Evolutionary conservation across 2,113 vertebrate genomes (phyloP).

Genomic region (Proteles cristata): DNA sequence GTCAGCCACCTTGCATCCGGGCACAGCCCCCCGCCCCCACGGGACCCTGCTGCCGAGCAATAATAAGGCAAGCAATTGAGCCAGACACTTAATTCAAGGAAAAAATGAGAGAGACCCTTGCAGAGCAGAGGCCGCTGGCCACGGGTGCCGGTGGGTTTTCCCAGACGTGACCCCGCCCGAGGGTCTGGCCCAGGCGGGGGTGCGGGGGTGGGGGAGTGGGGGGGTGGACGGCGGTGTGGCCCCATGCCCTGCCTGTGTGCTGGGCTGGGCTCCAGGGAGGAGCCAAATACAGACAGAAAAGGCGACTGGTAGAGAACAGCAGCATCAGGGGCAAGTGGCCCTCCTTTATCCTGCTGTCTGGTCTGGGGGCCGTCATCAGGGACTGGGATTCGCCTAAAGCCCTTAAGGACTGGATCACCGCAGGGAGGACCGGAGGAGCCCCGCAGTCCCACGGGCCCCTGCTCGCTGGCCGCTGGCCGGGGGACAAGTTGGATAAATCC

Average conservation of each 20-base stretch:
- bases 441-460: constrained; percentile 89
- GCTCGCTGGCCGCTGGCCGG: constrained; percentile 89
- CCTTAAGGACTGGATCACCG: constrained; percentile 92
- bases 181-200: background rate
- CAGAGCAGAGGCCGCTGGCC: background rate
- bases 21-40: background rate
- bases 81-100: too few species aligned
- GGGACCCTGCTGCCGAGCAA: background rate
- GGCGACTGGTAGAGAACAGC: constrained; percentile 49
- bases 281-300: constrained; percentile 59
- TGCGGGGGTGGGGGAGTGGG: too few species aligned
- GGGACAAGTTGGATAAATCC: constrained; percentile 83
- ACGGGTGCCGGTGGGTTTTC: background rate
- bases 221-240: too few species aligned
- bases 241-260: too few species aligned
- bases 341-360: background rate
- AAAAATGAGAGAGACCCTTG: too few species aligned
- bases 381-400: constrained; percentile 90
- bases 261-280: background rate
- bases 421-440: constrained; percentile 89
- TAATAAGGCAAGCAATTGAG: background rate
- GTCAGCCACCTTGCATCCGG: rapidly evolving
- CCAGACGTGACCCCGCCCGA: background rate
- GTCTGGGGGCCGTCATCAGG: constrained; percentile 78
- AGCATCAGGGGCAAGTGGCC: too few species aligned